Evolutionary conservation across 1,140 invertebrate species (phyloP).

Genomic region (Drosophila rufa): DNA sequence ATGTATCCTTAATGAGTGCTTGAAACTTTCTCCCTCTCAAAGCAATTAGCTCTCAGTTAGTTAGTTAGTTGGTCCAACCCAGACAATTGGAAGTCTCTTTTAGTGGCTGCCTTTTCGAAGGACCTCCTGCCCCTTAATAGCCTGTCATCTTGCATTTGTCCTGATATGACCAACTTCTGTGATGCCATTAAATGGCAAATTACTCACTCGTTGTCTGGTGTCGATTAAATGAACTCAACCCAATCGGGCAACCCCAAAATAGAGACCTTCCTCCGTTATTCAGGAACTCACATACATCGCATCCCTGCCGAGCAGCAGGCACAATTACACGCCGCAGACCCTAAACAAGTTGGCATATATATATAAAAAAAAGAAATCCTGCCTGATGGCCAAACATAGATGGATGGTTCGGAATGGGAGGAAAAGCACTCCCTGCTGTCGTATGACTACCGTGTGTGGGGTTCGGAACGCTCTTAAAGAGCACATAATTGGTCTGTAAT

Average conservation of each 20-base stretch:
- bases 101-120: conserved; percentile 7
- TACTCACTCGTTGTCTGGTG: conserved; percentile 64
- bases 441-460: conserved; percentile 37
- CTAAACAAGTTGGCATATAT: conserved; percentile 56
- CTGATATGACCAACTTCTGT: conserved; percentile 43
- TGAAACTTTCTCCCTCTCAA: background rate
- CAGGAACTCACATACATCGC: conserved; percentile 18
- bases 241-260: conserved; percentile 64
- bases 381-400: conserved; percentile 80
- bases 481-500: conserved; percentile 85
- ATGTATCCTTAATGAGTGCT: background rate
- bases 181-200: conserved; percentile 73
- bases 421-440: conserved; percentile 59
- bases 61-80: background rate
- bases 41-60: conserved; percentile 7
- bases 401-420: conserved; percentile 50
- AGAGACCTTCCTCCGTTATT: background rate
- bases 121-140: conserved; percentile 31
- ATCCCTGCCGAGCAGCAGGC: conserved; percentile 60
- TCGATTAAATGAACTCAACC: conserved; percentile 79
- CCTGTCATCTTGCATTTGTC: conserved; percentile 66
- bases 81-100: background rate
- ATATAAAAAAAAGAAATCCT: conserved; percentile 47
- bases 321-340: conserved; percentile 81
- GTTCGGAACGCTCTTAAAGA: conserved; percentile 80